Base-by-base conservation (phyloP, 2,888 invertebrate genomes). In the Torymus aiolomorphi region DNA sequence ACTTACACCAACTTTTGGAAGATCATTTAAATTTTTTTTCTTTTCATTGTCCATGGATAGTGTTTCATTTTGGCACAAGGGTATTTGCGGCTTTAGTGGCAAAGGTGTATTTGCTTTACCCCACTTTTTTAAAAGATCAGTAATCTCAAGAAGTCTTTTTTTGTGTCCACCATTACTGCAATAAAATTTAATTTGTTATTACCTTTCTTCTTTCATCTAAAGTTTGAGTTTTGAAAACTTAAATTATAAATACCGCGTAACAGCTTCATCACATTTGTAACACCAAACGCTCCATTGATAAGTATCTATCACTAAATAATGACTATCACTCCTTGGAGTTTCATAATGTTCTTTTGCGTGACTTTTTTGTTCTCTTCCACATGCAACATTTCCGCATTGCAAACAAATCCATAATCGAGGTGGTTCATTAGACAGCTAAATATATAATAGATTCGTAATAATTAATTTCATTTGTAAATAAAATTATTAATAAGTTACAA, bases 331-430 rank as follows among this genome's bases (percentile, higher is more conserved):
- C 86, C 93, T 94, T 0, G 95, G 95, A 1, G 93, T 95, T 88
- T 93, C 92, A 88, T 92, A 95, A 90, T 97, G 97, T 82, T 93
- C 92, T 31, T 95, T 88, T 0, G 96, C 95, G 90, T 97, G 96
- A 84, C 94, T 92, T 86, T 93, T 93, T 71, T 93, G 92, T 5
- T 92, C 91, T 70, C 94, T 92, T 2, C 95, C 96, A 89, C 97
- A 97, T 24, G 94, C 92, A 87, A 95, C 95, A 62, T 94, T 91
- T 2, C 96, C 97, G 89, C 97, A 97, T 83, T 94, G 94, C 81
- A 97, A 91, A 87, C 97, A 97, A 91, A 97, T 92, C 95, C 96
- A 96, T 80, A 95, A 89, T 0, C 91, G 52, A 3, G 77, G 73
- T 13, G 76, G 81, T 4, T 70, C 63, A 20, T 76, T 59, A 31